Base-by-base conservation (phyloP, 2,888 invertebrate species). In the Esperia sulphurella region DNA sequence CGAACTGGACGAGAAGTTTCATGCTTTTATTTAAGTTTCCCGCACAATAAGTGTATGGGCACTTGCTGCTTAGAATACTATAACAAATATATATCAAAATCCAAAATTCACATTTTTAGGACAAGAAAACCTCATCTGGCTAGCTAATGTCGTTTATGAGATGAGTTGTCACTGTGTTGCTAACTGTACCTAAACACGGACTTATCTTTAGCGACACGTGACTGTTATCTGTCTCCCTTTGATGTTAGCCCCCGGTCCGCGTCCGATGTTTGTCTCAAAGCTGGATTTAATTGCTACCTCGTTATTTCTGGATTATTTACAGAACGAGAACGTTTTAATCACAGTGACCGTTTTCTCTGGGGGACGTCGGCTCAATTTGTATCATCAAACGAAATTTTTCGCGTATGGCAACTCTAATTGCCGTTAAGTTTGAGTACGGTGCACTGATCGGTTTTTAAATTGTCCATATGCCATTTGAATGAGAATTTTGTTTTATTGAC, bases 271-370 rank as follows among this genome's bases (percentile, higher is more conserved):
- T 80, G 79, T 83, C 84, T 82, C 78, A 79, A 84, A 82, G 81
- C 82, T 75, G 72, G 67, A 72, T 86, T 85, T 87, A 88, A 89
- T 87, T 86, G 80, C 86, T 79, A 73, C 71, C 83, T 89, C 87
- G 83, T 89, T 89, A 89, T 87, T 88, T 84, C 75, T 72, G 88
- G 89, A 89, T 88, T 89, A 89, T 87, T 86, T 87, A 78, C 82
- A 82, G 72, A 77, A 68, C 51, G 58, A 61, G 70, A 71, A 61
- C 64, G 70, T 65, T 79, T 78, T 80, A 79, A 78, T 80, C 77
- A 71, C 62, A 68, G 59, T 63, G 67, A 52, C 63, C 62, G 55
- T 33, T 52, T 51, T 39, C 54, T 51, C 43, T 58, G 54, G 61
- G 57, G 57, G 50, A 55, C 59, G 57, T 57, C 55, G 53, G 45